Evolutionary conservation across 2,888 invertebrate species (phyloP), one percentile per base, ranked within the genome.

Genomic region (Eustalomyia histrio): DNA sequence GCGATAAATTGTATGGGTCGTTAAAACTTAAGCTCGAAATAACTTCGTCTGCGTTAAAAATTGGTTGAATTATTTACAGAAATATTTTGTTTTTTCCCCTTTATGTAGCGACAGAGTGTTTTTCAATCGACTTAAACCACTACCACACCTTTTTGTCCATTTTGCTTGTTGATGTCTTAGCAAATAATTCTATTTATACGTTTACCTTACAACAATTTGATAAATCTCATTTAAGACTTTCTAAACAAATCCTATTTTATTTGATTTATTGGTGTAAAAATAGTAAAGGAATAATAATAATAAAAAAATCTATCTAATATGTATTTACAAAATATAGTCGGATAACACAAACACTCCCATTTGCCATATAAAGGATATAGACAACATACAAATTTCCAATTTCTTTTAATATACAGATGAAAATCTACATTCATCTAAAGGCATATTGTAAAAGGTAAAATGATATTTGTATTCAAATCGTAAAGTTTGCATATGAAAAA

Each of bases 211-310:
- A 57, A 57, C 29, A 57, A 57, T 33, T 29, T 24, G 16, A n/a
- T 24, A 57, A 57, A 57, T 57, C 55, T 57, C 10, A n/a, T 24
- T 57, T 57, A 24, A 29, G 14, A 29, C n/a, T n/a, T 57, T 33
- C n/a, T n/a, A 57, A 29, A 61, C n/a, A 7, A 24, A 43, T n/a
- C 39, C 39, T 14, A 18, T 61, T 58, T 60, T 60, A 60, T 17
- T 39, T 39, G 39, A 39, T 39, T 39, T 39, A 10, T 39, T 39
- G 39, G 39, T 39, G 39, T 39, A 39, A 39, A 39, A 39, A 39
- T 39, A 1, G 39, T 39, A 39, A 39, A 39, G 39, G 4, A 39
- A 39, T 39, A 39, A 39, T 12, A 12, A 39, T 39, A 39, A 39
- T 12, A 12, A 2, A 1, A 39, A 39, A 39, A 39, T 39, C 12